Percentiles rank a stretch among this genome's conserved stretches.
These are phyloP conservation scores for Nannobrachium achirus DNA, from an alignment of 2,113 vertebrate genomes.

Conservation along the genomic window DNA sequence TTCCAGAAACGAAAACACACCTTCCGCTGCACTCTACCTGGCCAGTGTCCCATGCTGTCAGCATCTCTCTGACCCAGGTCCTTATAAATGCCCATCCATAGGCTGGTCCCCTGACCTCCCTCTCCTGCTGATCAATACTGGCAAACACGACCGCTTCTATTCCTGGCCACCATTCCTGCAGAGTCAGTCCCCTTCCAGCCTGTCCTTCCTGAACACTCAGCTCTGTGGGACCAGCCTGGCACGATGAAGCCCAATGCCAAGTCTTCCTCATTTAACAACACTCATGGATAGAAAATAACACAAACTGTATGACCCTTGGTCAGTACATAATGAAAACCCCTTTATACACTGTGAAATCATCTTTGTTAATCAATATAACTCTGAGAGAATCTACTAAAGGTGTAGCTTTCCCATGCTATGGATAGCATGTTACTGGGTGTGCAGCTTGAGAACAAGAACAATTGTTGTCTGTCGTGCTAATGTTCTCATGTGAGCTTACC, in stretches of 20 bases:
- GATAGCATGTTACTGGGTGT: no score
- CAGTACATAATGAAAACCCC: no score
- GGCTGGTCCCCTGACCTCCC: conserved; percentile 39
- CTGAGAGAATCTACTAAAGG: conserved; percentile 34
- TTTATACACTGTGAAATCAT: conserved; percentile 5
- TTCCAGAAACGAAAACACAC: conserved; percentile 2
- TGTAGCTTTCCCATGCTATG: no score
- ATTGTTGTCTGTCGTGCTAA: no score
- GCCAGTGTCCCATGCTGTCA: conserved; percentile 13
- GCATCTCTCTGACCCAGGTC: conserved; percentile 32
- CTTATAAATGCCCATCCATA: conserved; percentile 21
- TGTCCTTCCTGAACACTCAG: conserved; percentile 46
- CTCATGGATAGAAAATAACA: conserved; percentile 15
- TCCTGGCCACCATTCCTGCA: conserved; percentile 56
- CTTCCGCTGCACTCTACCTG: not conserved
- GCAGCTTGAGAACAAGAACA: no score
- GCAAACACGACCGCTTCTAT: conserved; percentile 69
- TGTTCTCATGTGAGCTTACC: no score
- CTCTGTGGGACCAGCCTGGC: conserved; percentile 46
- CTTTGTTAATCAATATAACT: conserved; percentile 55
- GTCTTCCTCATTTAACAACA: conserved; percentile 43
- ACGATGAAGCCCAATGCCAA: conserved; percentile 36
- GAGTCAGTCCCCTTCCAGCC: conserved; percentile 52
- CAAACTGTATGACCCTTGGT: not conserved
- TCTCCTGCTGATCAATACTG: conserved; percentile 64